Evolutionary conservation across 2,888 invertebrate species (phyloP), one percentile per base, ranked within the genome.

Genomic region (Folsomia candida): DNA sequence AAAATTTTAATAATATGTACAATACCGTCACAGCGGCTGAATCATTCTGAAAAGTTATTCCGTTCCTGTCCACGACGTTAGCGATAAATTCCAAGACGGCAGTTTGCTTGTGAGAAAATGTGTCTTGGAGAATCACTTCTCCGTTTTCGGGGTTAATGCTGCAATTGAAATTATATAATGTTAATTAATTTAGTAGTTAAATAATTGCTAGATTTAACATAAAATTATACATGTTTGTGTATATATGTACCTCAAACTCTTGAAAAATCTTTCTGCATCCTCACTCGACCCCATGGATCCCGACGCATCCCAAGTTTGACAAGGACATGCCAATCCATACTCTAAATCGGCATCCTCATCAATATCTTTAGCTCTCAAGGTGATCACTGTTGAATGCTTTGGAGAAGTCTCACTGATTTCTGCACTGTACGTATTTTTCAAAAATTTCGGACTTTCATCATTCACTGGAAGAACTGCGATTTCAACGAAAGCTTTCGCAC

Each of bases 61-160:
- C 92, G 80, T 91, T 91, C 1, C 87, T 74, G 82, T 92, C 92
- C 24, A 84, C 84, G 0, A 89, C 92, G 83, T 88, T 87, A 0
- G 91, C 86, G 0, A 88, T 89, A n/a, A 92, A 82, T 74, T 90
- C 90, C 0, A 91, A 86, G 4, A 91, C 89, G 0, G 91, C 90
- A 0, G 89, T 89, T 75, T 88, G 87, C 81, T 90, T 90, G 79
- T 91, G 91, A 79, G 90, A 88, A 69, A 92, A 82, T 1, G 87
- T 85, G 18, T 87, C 87, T 71, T 89, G 89, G 0, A 92, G 89
- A 20, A 85, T 83, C 76, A 93, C 87, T 81, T 88, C 87, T 14
- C 92, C 92, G 0, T 87, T 87, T 1, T 87, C 86, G 70, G 88
- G 86, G 81, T 91, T 87, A n/a, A 92, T 89, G 58, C 87, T 87